Conservation (phyloP, 2,888 invertebrate genomes). For the Dyspetes luteomarginatus region DNA sequence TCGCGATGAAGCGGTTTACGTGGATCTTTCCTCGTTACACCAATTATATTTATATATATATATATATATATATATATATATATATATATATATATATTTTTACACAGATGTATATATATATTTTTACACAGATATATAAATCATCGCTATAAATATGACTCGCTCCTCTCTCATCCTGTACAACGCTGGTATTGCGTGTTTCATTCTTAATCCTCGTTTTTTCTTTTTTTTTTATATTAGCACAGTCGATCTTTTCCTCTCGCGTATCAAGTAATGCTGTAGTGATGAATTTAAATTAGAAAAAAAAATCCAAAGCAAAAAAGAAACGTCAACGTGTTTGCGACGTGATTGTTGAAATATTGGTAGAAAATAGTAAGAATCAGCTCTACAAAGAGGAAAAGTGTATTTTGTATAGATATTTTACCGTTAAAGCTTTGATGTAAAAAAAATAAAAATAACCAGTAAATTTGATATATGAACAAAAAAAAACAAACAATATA, state of each 20-base stretch:
- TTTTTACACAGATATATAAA: conserved; percentile 61
- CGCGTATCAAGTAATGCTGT: conserved; percentile 23
- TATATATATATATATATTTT: conserved; percentile 60
- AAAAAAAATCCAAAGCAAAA: conserved; percentile 3
- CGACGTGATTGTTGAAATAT: conserved; percentile 25
- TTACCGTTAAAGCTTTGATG: neutral
- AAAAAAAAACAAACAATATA: conserved; percentile 11
- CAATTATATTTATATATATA: too few relatives aligned
- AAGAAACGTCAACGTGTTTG: too few relatives aligned
- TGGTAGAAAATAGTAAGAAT: conserved; percentile 43
- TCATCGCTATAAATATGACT: conserved; percentile 66
- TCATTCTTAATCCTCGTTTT: conserved; percentile 18
- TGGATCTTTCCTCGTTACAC: conserved; percentile 54
- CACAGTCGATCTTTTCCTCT: conserved; percentile 3
- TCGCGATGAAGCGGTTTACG: conserved; percentile 40
- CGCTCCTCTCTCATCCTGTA: conserved; percentile 62
- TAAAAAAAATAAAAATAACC: conserved; percentile 19
- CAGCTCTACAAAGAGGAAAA: conserved; percentile 61
- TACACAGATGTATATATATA: conserved; percentile 56
- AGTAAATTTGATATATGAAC: neutral
- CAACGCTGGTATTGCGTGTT: conserved; percentile 42
- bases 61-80: conserved; percentile 44
- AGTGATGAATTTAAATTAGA: conserved; percentile 1
- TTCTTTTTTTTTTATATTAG: conserved; percentile 12
- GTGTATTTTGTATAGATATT: neutral